Base-by-base conservation (phyloP, 2,113 vertebrate species). In the Ophiodon elongatus region DNA sequence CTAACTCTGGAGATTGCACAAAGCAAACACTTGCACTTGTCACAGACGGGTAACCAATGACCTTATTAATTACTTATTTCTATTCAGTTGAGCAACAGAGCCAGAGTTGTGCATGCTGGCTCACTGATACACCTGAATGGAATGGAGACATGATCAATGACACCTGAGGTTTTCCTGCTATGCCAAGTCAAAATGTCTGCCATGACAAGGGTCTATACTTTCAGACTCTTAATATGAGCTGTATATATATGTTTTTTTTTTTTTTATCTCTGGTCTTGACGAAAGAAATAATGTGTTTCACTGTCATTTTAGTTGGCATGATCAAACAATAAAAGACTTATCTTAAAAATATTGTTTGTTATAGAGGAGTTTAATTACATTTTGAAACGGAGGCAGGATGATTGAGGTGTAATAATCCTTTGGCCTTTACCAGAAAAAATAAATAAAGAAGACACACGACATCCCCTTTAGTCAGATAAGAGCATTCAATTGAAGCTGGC, bases 401-500 rank as follows among this genome's bases (percentile, higher is more conserved):
- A 77, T 27, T 65, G 50, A 65, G 29, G 23, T 37, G n/a, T 39
- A 4, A 69, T 54, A 13, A 54, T 76, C 6, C 15, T 33, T 25
- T 3, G 2, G 64, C n/a, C 43, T 69, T 74, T n/a, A 31, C 25
- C 35, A 52, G 35, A 59, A 31, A 52, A 19, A 4, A n/a, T 8
- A 62, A 60, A 62, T 64, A n/a, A 64, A 37, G n/a, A 76, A 27
- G 65, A 25, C n/a, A 21, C 10, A 50, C 7, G 14, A 8, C 27
- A 31, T 29, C 2, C 27, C 47, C 8, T 68, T 14, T 14, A 13
- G 6, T 72, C 33, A 73, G 71, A 78, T 69, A 71, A 79, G 66
- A 72, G 66, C 31, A 14, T 77, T 27, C 27, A 50, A 29, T 56
- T 77, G 52, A 62, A 73, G 50, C 11, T 31, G 9, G 45, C 4